Evolutionary conservation across 2,888 invertebrate species (phyloP).

Genomic region (Opisthograptis luteolata): DNA sequence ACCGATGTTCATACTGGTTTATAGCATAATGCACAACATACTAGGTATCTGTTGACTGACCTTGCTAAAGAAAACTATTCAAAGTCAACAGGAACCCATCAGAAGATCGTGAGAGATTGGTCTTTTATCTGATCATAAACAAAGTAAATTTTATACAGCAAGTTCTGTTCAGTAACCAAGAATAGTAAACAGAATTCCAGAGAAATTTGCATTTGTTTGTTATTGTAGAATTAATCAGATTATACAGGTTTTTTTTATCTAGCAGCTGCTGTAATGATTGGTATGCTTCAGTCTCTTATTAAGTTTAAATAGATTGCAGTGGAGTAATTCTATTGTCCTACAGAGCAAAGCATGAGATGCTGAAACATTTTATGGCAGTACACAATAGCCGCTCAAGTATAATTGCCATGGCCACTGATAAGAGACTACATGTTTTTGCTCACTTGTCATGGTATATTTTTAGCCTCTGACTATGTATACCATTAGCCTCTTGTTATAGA

Average conservation of each 20-base stretch:
- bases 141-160: background rate
- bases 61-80: slow-evolving; percentile 9
- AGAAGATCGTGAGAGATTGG: slow-evolving; percentile 2
- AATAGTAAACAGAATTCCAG: background rate
- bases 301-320: slow-evolving; percentile 1
- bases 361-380: slow-evolving; percentile 3
- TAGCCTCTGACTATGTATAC: slow-evolving; percentile 2
- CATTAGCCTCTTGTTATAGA: background rate
- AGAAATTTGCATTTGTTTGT: background rate
- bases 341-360: background rate
- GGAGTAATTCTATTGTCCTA: slow-evolving; percentile 19
- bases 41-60: slow-evolving; percentile 3
- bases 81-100: slow-evolving; percentile 11
- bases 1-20: slow-evolving; percentile 29
- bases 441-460: slow-evolving; percentile 20
- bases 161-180: background rate
- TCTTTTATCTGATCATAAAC: slow-evolving; percentile 7
- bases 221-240: background rate
- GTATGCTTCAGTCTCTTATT: background rate
- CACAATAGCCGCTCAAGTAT: slow-evolving; percentile 2
- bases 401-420: slow-evolving; percentile 19
- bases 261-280: background rate
- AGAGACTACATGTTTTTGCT: slow-evolving; percentile 8
- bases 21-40: slow-evolving; percentile 1
- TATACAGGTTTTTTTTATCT: background rate